A percentile compares a stretch with the other conserved stretches of the same genome.
Evolutionary conservation across 2,113 vertebrate species (phyloP).

Genomic region (Cynoglossus semilaevis): DNA sequence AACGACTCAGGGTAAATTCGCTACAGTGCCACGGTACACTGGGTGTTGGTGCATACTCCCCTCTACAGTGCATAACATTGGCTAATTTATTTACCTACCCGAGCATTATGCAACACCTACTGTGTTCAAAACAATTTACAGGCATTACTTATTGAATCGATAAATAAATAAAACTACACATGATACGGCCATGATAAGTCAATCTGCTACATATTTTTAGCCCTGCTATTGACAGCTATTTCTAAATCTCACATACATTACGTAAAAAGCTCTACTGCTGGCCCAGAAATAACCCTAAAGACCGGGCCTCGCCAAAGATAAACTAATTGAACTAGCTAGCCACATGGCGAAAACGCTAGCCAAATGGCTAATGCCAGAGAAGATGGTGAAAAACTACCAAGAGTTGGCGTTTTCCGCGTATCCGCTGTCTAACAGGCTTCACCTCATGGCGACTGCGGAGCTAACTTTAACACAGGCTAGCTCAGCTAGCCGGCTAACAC

Average conservation of each 20-base stretch:
- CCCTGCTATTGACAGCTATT: constrained; percentile 30
- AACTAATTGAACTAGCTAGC: constrained; percentile 31
- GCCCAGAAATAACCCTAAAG: constrained; percentile 43
- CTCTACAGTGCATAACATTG: not conserved
- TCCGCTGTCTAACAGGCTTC: constrained; percentile 59
- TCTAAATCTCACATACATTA: constrained; percentile 62
- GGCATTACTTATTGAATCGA: not conserved
- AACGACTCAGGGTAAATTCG: constrained; percentile 13
- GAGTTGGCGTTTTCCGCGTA: constrained; percentile 50
- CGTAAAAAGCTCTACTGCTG: constrained; percentile 59
- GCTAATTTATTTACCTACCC: constrained; percentile 27
- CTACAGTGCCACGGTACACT: constrained; percentile 11
- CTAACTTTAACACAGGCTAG: constrained; percentile 38
- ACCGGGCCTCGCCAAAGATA: constrained; percentile 43
- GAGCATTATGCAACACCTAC: constrained; percentile 32
- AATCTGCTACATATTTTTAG: constrained; percentile 32
- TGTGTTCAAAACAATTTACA: constrained; percentile 13
- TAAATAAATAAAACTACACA: not conserved
- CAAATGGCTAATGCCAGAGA: constrained; percentile 43
- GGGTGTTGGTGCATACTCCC: constrained; percentile 9
- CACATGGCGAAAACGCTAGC: constrained; percentile 67
- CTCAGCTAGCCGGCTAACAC: constrained; percentile 24
- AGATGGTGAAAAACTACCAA: constrained; percentile 23
- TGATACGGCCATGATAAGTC: too few species aligned
- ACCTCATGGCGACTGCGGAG: constrained; percentile 72